A percentile compares a stretch with the other conserved stretches of the same genome.
phyloP scores from a whole-genome alignment of 2,113 vertebrate species.

The Strix aluco region DNA sequence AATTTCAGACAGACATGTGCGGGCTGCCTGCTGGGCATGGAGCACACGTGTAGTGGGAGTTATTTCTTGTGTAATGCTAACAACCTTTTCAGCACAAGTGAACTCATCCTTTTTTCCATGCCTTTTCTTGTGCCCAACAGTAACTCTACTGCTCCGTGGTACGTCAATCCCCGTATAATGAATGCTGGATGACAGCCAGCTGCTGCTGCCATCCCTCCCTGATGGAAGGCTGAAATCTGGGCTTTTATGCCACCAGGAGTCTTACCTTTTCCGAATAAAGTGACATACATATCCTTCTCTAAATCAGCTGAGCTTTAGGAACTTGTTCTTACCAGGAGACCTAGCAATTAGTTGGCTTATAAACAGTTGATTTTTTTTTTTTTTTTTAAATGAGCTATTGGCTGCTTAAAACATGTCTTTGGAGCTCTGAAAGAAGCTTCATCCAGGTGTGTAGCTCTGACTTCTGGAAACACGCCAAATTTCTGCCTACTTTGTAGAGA shows the following conservation, averaged over 20 bases:
- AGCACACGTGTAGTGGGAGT: rapidly evolving
- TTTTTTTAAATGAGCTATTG: neutral
- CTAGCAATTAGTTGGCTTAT: neutral
- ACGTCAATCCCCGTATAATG: rapidly evolving
- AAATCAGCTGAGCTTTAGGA: neutral
- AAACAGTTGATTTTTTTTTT: neutral
- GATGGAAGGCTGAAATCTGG: neutral
- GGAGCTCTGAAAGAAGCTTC: neutral
- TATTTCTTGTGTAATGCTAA: neutral
- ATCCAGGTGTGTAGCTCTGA: neutral
- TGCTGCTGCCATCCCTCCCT: neutral
- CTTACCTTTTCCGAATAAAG: neutral
- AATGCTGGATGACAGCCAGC: neutral
- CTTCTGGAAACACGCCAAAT: neutral
- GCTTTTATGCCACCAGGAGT: neutral
- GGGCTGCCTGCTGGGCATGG: neutral
- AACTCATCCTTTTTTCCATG: neutral
- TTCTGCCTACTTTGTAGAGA: neutral
- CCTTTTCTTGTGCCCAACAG: neutral
- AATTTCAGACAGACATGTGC: neutral
- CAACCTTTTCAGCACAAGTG: neutral
- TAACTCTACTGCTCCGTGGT: neutral
- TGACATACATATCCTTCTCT: neutral
- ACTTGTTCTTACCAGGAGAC: neutral
- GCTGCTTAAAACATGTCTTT: neutral